phyloP scores from a whole-genome alignment of 1,140 invertebrate species.

The Aphelenchoides fujianensis region DNA sequence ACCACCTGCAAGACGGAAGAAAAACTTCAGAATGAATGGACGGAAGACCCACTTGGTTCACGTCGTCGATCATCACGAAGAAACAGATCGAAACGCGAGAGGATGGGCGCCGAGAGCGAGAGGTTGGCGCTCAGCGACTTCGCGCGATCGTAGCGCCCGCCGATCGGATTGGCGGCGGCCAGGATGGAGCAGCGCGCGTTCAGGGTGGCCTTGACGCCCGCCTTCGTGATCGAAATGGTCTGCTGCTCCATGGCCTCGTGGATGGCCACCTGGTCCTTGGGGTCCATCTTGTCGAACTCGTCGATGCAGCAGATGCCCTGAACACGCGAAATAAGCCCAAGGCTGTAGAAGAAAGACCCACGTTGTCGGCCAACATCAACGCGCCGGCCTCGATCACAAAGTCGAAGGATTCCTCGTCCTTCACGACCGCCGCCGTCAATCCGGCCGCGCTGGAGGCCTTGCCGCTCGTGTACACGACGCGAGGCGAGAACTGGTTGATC shows the following conservation, averaged over 20 bases:
- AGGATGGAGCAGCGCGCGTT: slow-evolving; percentile 96
- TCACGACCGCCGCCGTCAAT: slow-evolving; percentile 92
- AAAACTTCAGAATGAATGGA: neutral
- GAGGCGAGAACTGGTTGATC: slow-evolving; percentile 87
- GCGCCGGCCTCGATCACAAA: slow-evolving; percentile 99
- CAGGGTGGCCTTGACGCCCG: slow-evolving; percentile 89
- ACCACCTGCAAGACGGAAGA: slow-evolving; percentile 66
- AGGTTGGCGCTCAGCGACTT: slow-evolving; percentile 95
- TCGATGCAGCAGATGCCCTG: slow-evolving; percentile 96
- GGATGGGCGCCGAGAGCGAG: slow-evolving; percentile 86
- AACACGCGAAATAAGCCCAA: slow-evolving; percentile 25
- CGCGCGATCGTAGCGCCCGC: slow-evolving; percentile 86
- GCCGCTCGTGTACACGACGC: slow-evolving; percentile 95
- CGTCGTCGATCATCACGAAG: slow-evolving; percentile 93
- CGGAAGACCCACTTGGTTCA: slow-evolving; percentile 73
- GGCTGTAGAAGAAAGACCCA: slow-evolving; percentile 45
- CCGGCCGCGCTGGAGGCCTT: slow-evolving; percentile 96
- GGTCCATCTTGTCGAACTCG: slow-evolving; percentile 99
- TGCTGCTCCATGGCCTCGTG: slow-evolving; percentile 99
- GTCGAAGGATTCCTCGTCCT: slow-evolving; percentile 93
- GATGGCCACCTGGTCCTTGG: slow-evolving; percentile 93
- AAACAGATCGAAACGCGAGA: slow-evolving; percentile 99
- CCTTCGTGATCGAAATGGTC: slow-evolving; percentile 97
- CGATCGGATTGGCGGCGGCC: slow-evolving; percentile 94
- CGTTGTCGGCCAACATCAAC: slow-evolving; percentile 94